phyloP scores from a whole-genome alignment of 1,140 invertebrate species.

The Chlorops oryzae region DNA sequence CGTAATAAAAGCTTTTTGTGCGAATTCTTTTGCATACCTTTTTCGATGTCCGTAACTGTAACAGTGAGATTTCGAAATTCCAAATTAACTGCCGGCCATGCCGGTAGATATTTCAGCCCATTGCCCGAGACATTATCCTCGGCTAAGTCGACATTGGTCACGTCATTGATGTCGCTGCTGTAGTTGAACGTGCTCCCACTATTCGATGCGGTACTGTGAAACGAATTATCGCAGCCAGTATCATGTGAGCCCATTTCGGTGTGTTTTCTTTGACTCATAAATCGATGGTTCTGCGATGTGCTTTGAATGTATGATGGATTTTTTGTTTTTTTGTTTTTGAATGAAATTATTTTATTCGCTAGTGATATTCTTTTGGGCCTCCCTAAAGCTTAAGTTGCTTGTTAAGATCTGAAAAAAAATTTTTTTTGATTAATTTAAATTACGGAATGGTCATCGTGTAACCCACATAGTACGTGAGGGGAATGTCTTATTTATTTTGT shows the following conservation, averaged over 20 bases:
- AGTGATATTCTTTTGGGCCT: too few species aligned
- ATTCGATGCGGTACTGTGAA: conserved; percentile 17
- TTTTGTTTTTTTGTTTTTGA: too few species aligned
- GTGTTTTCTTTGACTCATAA: too few species aligned
- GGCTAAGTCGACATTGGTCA: conserved; percentile 27
- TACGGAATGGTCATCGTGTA: too few species aligned
- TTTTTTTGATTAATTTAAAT: too few species aligned
- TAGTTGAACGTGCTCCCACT: conserved; percentile 32
- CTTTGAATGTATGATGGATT: too few species aligned
- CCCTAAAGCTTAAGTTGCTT: too few species aligned
- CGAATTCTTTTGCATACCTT: conserved; percentile 55
- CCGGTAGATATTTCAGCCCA: conserved; percentile 55
- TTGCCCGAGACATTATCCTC: conserved; percentile 24
- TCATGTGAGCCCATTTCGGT: conserved; percentile 16
- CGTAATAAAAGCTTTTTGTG: background rate
- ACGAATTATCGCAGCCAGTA: conserved; percentile 17
- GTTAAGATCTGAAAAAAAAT: too few species aligned
- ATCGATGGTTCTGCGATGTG: too few species aligned
- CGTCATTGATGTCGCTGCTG: conserved; percentile 41
- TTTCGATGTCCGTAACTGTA: conserved; percentile 51
- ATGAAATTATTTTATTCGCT: too few species aligned
- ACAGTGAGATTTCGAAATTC: conserved; percentile 67
- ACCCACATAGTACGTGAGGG: too few species aligned
- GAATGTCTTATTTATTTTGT: too few species aligned
- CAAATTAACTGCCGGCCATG: conserved; percentile 60